Evolutionary conservation across 2,797 vertebrate species (phyloP).

Genomic region (Rhynchonycteris naso): DNA sequence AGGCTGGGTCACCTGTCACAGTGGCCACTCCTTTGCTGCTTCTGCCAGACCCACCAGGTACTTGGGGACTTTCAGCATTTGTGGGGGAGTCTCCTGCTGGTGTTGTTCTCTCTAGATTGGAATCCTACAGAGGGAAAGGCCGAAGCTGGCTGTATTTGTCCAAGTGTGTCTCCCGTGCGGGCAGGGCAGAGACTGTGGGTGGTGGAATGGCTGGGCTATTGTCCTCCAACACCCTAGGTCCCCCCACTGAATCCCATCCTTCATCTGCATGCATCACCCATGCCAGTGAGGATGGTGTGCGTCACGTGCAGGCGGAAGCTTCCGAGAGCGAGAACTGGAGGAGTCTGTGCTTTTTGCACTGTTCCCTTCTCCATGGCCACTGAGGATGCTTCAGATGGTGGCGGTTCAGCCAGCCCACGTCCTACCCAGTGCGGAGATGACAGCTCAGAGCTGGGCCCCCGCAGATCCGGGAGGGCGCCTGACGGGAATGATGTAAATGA

Average conservation of each 20-base stretch:
- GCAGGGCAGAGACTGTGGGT: too few species aligned
- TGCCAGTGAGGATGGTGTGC: too few species aligned
- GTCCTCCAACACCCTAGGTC: neutral
- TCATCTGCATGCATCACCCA: too few species aligned
- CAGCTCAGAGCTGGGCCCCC: constrained; percentile 16
- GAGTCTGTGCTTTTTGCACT: neutral
- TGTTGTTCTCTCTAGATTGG: neutral
- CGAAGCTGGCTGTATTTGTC: neutral
- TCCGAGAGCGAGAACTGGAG: too few species aligned
- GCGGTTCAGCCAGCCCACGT: constrained; percentile 23
- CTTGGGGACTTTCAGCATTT: neutral
- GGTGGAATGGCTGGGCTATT: neutral
- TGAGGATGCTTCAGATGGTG: neutral
- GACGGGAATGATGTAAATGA: neutral
- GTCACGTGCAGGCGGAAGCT: too few species aligned
- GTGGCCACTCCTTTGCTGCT: neutral
- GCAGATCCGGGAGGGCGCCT: neutral
- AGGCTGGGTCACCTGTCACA: too few species aligned
- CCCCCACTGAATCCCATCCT: neutral
- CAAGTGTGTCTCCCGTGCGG: neutral
- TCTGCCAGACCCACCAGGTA: neutral
- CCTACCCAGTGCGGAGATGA: neutral
- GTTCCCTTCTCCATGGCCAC: neutral
- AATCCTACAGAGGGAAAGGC: neutral
- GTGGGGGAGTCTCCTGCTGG: neutral